Base-by-base conservation (phyloP, 2,797 vertebrate genomes). In the Capromys pilorides region DNA sequence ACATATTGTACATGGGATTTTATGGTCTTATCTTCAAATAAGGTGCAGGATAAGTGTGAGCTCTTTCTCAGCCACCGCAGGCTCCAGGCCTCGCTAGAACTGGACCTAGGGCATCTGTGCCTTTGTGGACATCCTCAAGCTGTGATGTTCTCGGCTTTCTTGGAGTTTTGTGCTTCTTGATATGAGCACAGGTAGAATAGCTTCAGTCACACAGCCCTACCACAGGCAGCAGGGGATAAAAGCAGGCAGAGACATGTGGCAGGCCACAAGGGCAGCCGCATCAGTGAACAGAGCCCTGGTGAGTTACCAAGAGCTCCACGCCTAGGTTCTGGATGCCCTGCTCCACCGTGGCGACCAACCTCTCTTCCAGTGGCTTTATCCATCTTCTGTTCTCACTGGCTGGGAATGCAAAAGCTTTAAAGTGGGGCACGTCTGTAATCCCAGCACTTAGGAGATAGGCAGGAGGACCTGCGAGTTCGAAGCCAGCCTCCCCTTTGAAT, bases 261-360 rank as follows among this genome's bases (percentile, higher is more conserved):
- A 45, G 66, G 62, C 61, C 51, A 49, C 71, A 54, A 5, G 6
- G 7, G 36, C 69, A 9, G n/a, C 67, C 69, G 9, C 69, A 22
- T 5, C 36, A 8, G 31, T 11, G 0, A 0, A 0, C 0, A 11
- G 41, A 85, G 66, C 21, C 64, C 33, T 18, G 12, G 31, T 36
- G 21, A 59, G 26, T 98, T 97, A 98, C 98, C 96, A 0, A 0
- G 0, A 92, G 85, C 41, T 94, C 97, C 79, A 98, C 96, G 22
- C 87, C 96, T 12, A 62, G 82, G 73, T 98, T 98, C 57, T 96
- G 95, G 61, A 3, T 1, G 5, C 97, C 97, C 0, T 54, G 95
- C 39, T 94, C 49, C 82, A 11, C 1, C 5, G 45, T 45, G 41
- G 84, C 13, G 33, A 57, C 28, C 16, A 54, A 54, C 49, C 13